phyloP scores from a whole-genome alignment of 2,797 vertebrate species.

The Gorsachius magnificus region DNA sequence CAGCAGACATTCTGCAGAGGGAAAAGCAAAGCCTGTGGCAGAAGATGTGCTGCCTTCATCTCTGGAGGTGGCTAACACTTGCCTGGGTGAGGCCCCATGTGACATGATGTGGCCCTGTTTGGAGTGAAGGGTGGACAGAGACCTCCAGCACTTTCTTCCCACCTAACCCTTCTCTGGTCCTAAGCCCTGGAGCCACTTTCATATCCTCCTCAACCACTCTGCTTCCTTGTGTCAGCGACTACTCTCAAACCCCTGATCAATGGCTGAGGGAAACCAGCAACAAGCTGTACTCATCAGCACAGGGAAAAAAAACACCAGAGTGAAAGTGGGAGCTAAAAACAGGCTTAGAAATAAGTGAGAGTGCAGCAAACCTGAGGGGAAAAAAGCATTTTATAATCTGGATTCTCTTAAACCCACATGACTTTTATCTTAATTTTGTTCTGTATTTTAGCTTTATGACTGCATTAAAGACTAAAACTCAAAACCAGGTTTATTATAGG shows the following conservation, averaged over 20 bases:
- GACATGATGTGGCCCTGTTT: rapidly evolving
- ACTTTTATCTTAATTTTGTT: neutral
- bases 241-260: neutral
- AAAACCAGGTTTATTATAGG: neutral
- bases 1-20: neutral
- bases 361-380: neutral
- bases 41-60: neutral
- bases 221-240: neutral
- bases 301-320: neutral
- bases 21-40: neutral
- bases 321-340: neutral
- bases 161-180: neutral
- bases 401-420: neutral
- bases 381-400: neutral
- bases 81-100: neutral
- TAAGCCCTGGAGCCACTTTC: neutral
- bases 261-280: neutral
- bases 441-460: neutral
- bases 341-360: neutral
- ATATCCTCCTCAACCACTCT: neutral
- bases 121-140: neutral
- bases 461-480: slow-evolving; percentile 2
- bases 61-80: neutral
- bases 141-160: neutral
- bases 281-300: neutral